Conservation (phyloP, 2,113 vertebrate species). For the Oostethus manadensis region DNA sequence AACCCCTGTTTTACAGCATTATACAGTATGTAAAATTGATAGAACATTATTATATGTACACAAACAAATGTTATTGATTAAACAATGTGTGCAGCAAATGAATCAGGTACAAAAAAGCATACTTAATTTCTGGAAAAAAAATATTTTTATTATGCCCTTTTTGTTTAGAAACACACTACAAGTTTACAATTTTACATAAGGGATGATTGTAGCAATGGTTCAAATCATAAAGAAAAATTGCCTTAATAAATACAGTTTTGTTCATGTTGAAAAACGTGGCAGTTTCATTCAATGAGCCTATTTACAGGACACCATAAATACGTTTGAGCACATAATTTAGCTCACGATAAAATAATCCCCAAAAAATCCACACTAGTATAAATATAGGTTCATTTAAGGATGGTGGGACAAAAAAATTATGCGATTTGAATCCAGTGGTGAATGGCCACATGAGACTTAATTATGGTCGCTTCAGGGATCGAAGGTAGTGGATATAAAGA, state of each 20-base stretch:
- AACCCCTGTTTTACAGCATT: too few relatives aligned
- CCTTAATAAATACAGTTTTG: constrained; percentile 98
- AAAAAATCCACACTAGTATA: constrained; percentile 49
- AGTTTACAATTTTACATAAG: constrained; percentile 20
- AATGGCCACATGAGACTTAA: constrained; percentile 12
- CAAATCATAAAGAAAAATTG: constrained; percentile 79
- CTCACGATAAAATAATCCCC: constrained; percentile 74
- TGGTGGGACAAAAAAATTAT: constrained; percentile 7
- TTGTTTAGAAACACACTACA: constrained; percentile 48
- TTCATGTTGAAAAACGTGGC: constrained; percentile 85
- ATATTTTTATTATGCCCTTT: constrained; percentile 45
- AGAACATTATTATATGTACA: background rate
- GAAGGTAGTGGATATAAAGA: constrained; percentile 10
- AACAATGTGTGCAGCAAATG: background rate
- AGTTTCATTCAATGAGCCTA: constrained; percentile 78
- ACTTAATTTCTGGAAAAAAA: constrained; percentile 36
- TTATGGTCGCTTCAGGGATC: constrained; percentile 20
- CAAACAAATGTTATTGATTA: background rate
- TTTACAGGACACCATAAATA: constrained; percentile 96
- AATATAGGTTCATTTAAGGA: constrained; percentile 61
- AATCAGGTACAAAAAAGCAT: background rate
- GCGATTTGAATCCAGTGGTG: constrained; percentile 14
- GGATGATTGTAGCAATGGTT: constrained; percentile 81
- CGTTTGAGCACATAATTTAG: constrained; percentile 81
- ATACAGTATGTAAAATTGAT: too few relatives aligned